Evolutionary conservation across 2,888 invertebrate genomes (phyloP).

Genomic region (Drosophila ezoana): DNA sequence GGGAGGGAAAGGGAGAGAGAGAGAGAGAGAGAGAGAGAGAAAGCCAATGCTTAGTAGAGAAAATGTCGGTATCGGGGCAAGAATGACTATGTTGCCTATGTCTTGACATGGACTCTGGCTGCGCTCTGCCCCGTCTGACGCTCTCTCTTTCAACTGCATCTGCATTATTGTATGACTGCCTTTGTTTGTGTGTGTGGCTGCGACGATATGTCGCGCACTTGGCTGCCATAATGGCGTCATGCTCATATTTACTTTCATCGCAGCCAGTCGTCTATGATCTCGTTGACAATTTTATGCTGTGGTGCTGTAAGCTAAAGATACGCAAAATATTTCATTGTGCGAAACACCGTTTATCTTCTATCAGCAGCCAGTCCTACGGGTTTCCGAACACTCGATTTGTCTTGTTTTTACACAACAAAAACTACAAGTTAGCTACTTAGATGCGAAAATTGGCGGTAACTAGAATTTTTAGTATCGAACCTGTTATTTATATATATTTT

Average conservation of each 20-base stretch:
- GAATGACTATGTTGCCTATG: conserved; percentile 26
- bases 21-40: conserved; percentile 20
- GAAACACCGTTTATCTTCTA: conserved; percentile 62
- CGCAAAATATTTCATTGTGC: conserved; percentile 78
- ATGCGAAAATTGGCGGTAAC: background rate
- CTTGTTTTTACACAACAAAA: background rate
- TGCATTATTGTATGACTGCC: conserved; percentile 26
- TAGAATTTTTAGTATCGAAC: background rate
- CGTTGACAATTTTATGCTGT: conserved; percentile 81
- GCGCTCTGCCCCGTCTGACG: background rate
- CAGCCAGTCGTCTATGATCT: conserved; percentile 74
- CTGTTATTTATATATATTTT: background rate
- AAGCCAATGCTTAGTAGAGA: conserved; percentile 29
- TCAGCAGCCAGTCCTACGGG: conserved; percentile 5
- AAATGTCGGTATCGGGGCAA: conserved; percentile 16
- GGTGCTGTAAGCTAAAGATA: conserved; percentile 65
- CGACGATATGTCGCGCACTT: conserved; percentile 64
- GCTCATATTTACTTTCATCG: conserved; percentile 80
- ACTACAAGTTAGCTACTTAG: background rate
- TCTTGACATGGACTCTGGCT: conserved; percentile 34
- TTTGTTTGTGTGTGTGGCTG: conserved; percentile 16
- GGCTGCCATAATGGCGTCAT: conserved; percentile 77
- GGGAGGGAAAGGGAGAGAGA: conserved; percentile 18
- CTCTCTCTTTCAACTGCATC: conserved; percentile 27
- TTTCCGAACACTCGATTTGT: conserved; percentile 13